Evolutionary conservation across 2,888 invertebrate species (phyloP), one percentile per base, ranked within the genome.

Genomic region (Podabrus alpinus): DNA sequence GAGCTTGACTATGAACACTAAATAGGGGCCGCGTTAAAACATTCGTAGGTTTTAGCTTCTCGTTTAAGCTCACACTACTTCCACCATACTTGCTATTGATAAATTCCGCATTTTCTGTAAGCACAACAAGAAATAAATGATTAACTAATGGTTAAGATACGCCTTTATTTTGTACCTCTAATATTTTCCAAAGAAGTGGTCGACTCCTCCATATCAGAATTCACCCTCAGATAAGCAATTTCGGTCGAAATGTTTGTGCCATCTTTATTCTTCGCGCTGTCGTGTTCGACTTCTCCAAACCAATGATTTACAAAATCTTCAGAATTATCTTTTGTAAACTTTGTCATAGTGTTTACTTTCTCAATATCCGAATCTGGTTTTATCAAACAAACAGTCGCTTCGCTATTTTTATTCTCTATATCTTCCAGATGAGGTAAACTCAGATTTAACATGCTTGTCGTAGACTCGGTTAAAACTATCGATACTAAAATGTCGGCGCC

Each of bases 391-490:
- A 72, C 19, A n/a, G 59, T 17, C 3, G 72, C 19, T 5, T 71
- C 19, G 25, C 75, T 74, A 15, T 62, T 25, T 45, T 60, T 67
- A 19, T 19, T 11, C 2, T 71, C 13, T 17, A 69, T 19, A 66
- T 84, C 82, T 76, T 86, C 85, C 25, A 87, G 77, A 78, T 84
- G 82, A 4, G 84, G 85, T 15, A 85, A 72, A 74, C 83, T 82
- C 59, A 86, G 72, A 68, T 84, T 82, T 66, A 87, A 79, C 16
- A 85, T 66, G 75, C 85, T 86, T 3, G 85, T 80, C 3, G 86
- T 85, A 2, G 86, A 87, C 79, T 87, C 86, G 3, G 84, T 84
- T 15, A 87, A 78, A 15, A 86, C 80, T 70, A 86, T 81, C 9
- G 86, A 84, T 60, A 86, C 84, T 25, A 83, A 80, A 62, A 85